Conservation (phyloP, 2,113 vertebrate species). For the Xenus cinereus region DNA sequence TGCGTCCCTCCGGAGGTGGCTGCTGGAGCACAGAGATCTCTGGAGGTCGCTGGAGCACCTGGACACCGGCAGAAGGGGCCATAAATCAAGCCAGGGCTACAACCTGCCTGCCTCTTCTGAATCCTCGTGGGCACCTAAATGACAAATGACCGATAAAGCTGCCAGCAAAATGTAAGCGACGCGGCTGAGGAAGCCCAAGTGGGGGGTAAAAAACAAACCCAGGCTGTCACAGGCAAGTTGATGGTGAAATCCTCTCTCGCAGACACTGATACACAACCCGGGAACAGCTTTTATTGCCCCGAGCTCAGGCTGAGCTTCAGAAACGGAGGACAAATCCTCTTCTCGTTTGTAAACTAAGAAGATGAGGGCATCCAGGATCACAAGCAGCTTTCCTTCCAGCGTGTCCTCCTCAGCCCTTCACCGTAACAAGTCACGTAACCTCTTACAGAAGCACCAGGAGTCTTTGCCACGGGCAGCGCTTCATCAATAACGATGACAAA, state of each 20-base stretch:
- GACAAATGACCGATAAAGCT: background rate
- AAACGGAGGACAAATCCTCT: background rate
- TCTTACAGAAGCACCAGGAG: background rate
- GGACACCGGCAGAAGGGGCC: background rate
- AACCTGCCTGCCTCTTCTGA: background rate
- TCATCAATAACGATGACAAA: background rate
- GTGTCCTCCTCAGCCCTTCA: background rate
- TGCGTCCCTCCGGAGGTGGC: background rate
- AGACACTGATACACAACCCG: background rate
- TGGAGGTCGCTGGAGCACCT: background rate
- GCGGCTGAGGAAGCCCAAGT: background rate
- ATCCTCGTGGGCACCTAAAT: background rate
- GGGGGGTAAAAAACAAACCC: background rate
- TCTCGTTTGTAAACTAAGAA: background rate
- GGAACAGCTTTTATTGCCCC: background rate
- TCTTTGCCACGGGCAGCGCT: background rate
- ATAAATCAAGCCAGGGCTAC: background rate
- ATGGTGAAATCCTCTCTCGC: background rate
- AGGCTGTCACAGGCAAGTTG: background rate
- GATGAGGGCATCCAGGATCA: background rate
- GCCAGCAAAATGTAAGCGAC: background rate
- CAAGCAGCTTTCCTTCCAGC: background rate
- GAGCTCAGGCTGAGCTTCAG: background rate
- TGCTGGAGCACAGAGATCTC: fast-evolving
- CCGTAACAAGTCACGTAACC: background rate